Percentiles rank a stretch among this genome's conserved stretches.
Evolutionary conservation across 2,888 invertebrate species (phyloP).

Genomic region (Nymphalis c-album): DNA sequence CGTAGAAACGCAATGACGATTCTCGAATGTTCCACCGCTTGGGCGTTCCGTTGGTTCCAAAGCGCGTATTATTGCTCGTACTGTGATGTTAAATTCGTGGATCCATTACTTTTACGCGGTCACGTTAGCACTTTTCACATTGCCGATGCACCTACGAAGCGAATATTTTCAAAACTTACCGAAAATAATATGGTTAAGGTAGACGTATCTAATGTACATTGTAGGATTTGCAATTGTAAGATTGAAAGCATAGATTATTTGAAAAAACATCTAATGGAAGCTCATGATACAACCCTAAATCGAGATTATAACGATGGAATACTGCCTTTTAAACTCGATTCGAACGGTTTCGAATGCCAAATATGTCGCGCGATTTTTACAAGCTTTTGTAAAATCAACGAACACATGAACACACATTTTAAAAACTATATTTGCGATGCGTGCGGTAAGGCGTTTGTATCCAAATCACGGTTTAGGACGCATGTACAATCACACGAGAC

Average conservation of each 20-base stretch:
- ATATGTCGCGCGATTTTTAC: conserved; percentile 56
- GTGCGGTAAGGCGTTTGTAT: conserved; percentile 71
- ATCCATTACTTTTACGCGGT: conserved; percentile 54
- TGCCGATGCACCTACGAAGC: conserved; percentile 55
- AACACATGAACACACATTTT: conserved; percentile 72
- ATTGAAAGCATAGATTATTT: conserved; percentile 55
- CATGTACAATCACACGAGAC: conserved; percentile 68
- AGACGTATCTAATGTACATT: conserved; percentile 62
- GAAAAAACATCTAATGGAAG: conserved; percentile 57
- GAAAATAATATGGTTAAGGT: conserved; percentile 76
- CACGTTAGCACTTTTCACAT: conserved; percentile 59
- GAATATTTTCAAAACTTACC: conserved; percentile 65
- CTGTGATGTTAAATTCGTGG: conserved; percentile 65
- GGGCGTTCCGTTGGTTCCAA: conserved; percentile 74
- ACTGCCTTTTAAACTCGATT: conserved; percentile 65
- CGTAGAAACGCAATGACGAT: conserved; percentile 66
- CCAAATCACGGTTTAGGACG: conserved; percentile 65
- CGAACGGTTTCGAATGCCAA: conserved; percentile 61
- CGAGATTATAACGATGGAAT: conserved; percentile 66
- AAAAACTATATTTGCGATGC: conserved; percentile 70
- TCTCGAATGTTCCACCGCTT: conserved; percentile 69
- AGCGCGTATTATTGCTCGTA: conserved; percentile 71
- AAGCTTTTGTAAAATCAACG: conserved; percentile 65
- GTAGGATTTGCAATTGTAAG: conserved; percentile 57
- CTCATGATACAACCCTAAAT: conserved; percentile 55